phyloP scores from a whole-genome alignment of 2,888 invertebrate species.

The Brassicogethes aeneus region DNA sequence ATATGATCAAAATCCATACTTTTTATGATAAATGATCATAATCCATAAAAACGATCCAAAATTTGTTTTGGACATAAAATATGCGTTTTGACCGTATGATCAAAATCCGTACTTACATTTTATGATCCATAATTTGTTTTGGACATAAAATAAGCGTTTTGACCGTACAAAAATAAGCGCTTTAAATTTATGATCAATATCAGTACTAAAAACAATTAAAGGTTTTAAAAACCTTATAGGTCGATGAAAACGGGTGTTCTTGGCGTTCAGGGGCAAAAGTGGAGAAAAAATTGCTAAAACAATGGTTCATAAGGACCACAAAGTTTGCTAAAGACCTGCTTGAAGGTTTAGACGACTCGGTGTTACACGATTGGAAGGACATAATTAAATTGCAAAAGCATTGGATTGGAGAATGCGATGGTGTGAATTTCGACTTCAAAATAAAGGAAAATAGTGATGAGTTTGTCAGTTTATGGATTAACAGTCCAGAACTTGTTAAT shows the following conservation, averaged over 20 bases:
- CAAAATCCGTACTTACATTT: no score
- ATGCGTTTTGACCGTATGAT: no score
- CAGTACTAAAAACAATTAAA: not conserved
- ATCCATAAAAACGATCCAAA: no score
- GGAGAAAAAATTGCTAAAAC: slow-evolving; percentile 77
- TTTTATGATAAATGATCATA: no score
- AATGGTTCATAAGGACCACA: slow-evolving; percentile 94
- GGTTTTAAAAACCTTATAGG: slow-evolving; percentile 33
- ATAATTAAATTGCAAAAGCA: slow-evolving; percentile 75
- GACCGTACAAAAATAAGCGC: no score
- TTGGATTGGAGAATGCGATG: slow-evolving; percentile 86
- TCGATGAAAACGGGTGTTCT: slow-evolving; percentile 80
- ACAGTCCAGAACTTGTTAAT: slow-evolving; percentile 61
- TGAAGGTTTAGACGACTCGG: slow-evolving; percentile 61
- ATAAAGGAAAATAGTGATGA: slow-evolving; percentile 20
- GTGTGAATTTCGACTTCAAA: slow-evolving; percentile 60
- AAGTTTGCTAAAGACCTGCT: slow-evolving; percentile 63
- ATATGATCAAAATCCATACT: no score
- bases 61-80: no score
- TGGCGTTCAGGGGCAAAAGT: slow-evolving; percentile 97
- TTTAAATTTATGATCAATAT: no score
- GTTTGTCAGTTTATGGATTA: slow-evolving; percentile 61
- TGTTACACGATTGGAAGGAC: slow-evolving; percentile 71
- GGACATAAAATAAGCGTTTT: no score
- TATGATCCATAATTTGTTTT: no score